Evolutionary conservation across 2,113 vertebrate genomes (phyloP), one percentile per base, ranked within the genome.

Genomic region (Gracilinanus agilis): DNA sequence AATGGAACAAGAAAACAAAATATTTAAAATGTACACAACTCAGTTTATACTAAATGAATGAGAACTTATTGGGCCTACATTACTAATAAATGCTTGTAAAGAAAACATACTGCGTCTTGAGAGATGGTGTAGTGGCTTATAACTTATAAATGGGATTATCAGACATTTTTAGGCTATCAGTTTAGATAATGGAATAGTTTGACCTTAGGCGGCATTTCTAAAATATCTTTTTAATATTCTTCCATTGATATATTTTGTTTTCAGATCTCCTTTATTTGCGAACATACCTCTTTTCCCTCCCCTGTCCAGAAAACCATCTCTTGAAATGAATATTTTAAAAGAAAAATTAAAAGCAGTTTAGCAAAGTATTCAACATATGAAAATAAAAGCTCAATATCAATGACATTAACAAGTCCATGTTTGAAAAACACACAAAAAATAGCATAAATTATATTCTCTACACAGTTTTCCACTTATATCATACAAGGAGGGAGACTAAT

Each of bases 11-110:
- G 25, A 90, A 90, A 13, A 94, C 90, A 93, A 90, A 93, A 83
- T 95, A 25, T 95, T 96, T 24, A 90, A 54, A 89, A 61, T 44
- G 61, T 19, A 89, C 19, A 90, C 54, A 83, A 96, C 49, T 83
- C 55, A 58, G 9, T n/a, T 58, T 19, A 5, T 90, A 44, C 90
- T 44, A 90, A 61, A 49, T 92, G 83, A 90, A 89, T 94, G 61
- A 53, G 23, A 91, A 88, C 67, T 34, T 53, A 44, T 75, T 54
- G 3, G 53, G 58, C 75, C 58, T 3, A 19, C 9, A 19, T 67
- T 89, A 95, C 94, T 61, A 88, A 53, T 67, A 96, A 92, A 89
- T 90, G 6, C 49, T 12, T 23, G 55, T 44, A 91, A 75, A 94
- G 44, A 94, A 96, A 89, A 9, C 49, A 90, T 53, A 24, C 54